These are phyloP conservation scores for Tetrao urogallus DNA, from an alignment of 2,113 vertebrate species.

Conservation along the genomic window DNA sequence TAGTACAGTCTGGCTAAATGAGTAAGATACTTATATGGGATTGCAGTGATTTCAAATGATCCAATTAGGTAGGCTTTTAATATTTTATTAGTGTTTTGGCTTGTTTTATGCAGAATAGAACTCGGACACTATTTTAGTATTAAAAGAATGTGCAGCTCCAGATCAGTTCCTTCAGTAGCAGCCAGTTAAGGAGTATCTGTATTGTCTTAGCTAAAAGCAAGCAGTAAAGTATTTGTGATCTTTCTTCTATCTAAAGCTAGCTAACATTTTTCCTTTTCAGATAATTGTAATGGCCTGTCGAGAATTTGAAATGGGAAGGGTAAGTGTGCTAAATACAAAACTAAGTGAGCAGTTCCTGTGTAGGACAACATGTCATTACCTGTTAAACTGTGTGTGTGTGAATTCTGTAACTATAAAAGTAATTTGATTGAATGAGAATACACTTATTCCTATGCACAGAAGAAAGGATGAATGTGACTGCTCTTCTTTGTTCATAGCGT, in stretches of 20 bases:
- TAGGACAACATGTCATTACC: neutral
- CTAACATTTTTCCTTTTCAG: conserved; percentile 73
- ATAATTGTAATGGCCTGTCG: conserved; percentile 99
- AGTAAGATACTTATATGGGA: neutral
- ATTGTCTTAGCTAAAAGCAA: neutral
- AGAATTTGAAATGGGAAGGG: conserved; percentile 99
- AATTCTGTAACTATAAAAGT: neutral
- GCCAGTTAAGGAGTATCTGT: neutral
- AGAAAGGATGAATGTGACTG: neutral
- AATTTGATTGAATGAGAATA: neutral
- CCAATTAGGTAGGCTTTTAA: neutral
- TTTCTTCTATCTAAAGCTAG: neutral
- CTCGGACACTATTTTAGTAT: neutral
- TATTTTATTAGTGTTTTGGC: neutral
- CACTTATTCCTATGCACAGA: neutral
- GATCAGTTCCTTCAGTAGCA: neutral
- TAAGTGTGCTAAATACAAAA: conserved; percentile 75
- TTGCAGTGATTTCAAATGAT: neutral
- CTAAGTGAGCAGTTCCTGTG: neutral
- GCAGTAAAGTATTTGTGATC: neutral
- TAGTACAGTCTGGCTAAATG: neutral
- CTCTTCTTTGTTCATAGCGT: neutral
- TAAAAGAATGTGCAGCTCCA: neutral
- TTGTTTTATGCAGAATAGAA: neutral
- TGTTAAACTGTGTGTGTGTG: neutral